A percentile compares a stretch with the other conserved stretches of the same genome.
These are phyloP conservation scores for Drosophila willistoni DNA, from an alignment of 1,140 invertebrate genomes.

Conservation along the genomic window DNA sequence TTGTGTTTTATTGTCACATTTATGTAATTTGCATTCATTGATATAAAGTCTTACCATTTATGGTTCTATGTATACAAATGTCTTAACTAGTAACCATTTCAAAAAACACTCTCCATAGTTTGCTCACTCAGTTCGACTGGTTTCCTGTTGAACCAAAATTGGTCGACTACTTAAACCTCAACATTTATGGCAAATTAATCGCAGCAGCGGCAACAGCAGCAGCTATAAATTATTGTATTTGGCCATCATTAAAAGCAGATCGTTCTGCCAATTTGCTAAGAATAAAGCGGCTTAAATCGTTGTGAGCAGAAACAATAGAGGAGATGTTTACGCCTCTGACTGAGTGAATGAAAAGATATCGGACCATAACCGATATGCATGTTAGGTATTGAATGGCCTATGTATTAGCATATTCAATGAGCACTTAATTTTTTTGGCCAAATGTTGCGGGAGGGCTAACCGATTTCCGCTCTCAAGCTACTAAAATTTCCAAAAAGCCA, in stretches of 20 bases:
- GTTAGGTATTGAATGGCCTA: conserved; percentile 10
- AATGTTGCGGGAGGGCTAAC: conserved; percentile 1
- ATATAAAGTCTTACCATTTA: conserved; percentile 2
- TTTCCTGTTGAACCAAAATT: conserved; percentile 36
- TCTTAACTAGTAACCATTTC: conserved; percentile 18
- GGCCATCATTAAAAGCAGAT: conserved; percentile 68
- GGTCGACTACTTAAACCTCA: conserved; percentile 35
- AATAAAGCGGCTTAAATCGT: conserved; percentile 24
- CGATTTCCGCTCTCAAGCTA: conserved; percentile 74
- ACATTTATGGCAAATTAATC: conserved; percentile 70
- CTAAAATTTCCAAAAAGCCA: conserved; percentile 58
- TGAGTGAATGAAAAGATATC: not conserved
- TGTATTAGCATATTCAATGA: conserved; percentile 19
- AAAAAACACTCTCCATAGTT: conserved; percentile 42
- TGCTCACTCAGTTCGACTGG: not conserved
- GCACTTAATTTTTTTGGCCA: not conserved
- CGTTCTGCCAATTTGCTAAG: conserved; percentile 42
- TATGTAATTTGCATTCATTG: not conserved
- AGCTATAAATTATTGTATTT: conserved; percentile 36
- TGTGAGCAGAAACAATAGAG: conserved; percentile 28
- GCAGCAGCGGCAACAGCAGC: conserved; percentile 22
- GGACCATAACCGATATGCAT: conserved; percentile 30
- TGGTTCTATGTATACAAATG: not conserved
- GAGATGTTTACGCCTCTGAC: conserved; percentile 39
- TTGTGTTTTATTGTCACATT: not conserved